phyloP scores from a whole-genome alignment of 2,113 vertebrate species.

The Pelodiscus sinensis region DNA sequence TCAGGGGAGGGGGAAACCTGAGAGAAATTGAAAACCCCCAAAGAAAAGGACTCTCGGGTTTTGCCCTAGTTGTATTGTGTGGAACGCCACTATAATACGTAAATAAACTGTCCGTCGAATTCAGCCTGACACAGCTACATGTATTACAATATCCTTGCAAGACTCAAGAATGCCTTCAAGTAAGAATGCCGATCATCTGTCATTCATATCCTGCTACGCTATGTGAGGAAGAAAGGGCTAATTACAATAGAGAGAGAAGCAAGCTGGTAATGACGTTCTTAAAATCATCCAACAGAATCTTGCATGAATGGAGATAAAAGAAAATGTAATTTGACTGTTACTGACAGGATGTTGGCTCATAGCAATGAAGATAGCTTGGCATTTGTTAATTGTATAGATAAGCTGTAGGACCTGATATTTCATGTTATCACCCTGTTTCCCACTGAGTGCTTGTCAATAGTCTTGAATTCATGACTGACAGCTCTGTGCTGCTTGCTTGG shows the following conservation, averaged over 20 bases:
- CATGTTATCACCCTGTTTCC: rapidly evolving
- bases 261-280: background rate
- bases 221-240: background rate
- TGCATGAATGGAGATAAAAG: background rate
- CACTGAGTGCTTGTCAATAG: background rate
- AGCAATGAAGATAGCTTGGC: background rate
- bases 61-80: background rate
- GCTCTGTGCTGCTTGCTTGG: background rate
- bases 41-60: background rate
- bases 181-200: background rate
- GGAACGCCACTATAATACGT: background rate
- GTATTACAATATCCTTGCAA: background rate
- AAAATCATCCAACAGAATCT: background rate
- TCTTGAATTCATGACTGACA: background rate
- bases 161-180: background rate
- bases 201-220: background rate
- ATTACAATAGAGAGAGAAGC: rapidly evolving
- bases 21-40: background rate
- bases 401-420: background rate
- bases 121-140: background rate
- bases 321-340: background rate
- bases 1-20: no score
- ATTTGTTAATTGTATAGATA: background rate
- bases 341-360: background rate
- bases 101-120: background rate